phyloP scores from a whole-genome alignment of 2,113 vertebrate genomes.

The Ceyx cyanopectus region DNA sequence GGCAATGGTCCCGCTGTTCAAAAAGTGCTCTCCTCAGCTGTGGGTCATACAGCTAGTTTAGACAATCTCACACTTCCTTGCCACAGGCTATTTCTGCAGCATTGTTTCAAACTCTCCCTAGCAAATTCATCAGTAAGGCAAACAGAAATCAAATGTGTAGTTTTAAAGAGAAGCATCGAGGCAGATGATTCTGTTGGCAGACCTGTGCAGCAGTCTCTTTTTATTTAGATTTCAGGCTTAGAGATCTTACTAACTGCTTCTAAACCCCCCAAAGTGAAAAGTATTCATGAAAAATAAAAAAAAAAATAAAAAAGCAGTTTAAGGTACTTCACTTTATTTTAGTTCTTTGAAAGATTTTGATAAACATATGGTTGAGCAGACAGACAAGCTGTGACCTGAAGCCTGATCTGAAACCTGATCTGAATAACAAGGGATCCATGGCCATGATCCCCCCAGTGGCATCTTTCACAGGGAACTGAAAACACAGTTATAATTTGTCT shows the following conservation, averaged over 20 bases:
- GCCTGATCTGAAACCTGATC: not conserved
- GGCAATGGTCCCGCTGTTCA: not conserved
- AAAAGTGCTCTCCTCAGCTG: not conserved
- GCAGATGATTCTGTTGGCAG: not conserved
- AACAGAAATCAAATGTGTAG: not conserved
- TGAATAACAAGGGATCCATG: not conserved
- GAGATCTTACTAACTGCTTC: not conserved
- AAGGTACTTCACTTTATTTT: not conserved
- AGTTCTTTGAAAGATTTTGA: not conserved
- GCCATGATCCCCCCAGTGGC: fast-evolving
- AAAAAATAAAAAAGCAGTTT: not conserved
- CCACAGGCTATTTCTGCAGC: not conserved
- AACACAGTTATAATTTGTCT: not conserved
- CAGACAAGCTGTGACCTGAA: not conserved
- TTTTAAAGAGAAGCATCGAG: not conserved
- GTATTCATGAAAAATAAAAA: not conserved
- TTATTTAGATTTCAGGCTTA: not conserved
- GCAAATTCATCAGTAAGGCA: not conserved
- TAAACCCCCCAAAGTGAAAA: not conserved
- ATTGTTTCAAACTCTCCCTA: not conserved
- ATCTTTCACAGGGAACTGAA: not conserved
- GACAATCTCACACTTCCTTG: not conserved
- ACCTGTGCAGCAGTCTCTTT: not conserved
- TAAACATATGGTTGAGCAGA: not conserved
- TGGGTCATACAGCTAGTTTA: not conserved